Base-by-base conservation (phyloP, 2,113 vertebrate genomes). In the Corydoras maculifer region DNA sequence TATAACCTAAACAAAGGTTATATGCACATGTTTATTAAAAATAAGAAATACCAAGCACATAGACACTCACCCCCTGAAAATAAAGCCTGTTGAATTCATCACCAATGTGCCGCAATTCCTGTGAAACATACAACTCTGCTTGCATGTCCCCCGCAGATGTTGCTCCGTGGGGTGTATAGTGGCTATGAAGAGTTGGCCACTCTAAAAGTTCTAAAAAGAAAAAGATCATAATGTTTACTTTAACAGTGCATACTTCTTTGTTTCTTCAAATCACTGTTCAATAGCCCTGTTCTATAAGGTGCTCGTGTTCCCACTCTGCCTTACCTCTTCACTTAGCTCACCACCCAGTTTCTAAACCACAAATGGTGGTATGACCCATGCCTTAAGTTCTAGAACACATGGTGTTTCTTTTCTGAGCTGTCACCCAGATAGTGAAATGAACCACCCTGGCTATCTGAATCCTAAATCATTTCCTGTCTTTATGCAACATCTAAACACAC, bases 81-180 rank as follows among this genome's bases (percentile, higher is more conserved):
- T 86, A 75, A 2, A 78, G 29, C 13, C 79, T 82, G 64, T 97
- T 91, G 79, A 90, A 97, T 8, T 96, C 92, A 0, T 97, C 96
- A 5, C 94, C 96, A 0, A 97, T 93, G 35, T 87, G 89, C 57
- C 90, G 91, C 72, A 98, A 86, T 76, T 93, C 91, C 70, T 81
- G 93, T 1, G 93, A 95, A 0, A 96, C 87, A 87, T 84, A 83
- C 13, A 84, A 76, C 77, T 93, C 92, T 0, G 88, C 83, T 70
- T 87, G 91, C 79, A 92, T 74, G 35, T 90, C 92, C 72, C 81
- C 84, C 2, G 76, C 88, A 29, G 81, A 75, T 1, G 79, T 81
- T 51, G 58, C 85, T 55, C 87, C 87, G 69, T 49, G 29, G 54
- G 62, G 54, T 72, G 77, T 81, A 83, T 70, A 81, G 72, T 70